Conservation (phyloP, 2,113 vertebrate genomes). For the Microtus pennsylvanicus region DNA sequence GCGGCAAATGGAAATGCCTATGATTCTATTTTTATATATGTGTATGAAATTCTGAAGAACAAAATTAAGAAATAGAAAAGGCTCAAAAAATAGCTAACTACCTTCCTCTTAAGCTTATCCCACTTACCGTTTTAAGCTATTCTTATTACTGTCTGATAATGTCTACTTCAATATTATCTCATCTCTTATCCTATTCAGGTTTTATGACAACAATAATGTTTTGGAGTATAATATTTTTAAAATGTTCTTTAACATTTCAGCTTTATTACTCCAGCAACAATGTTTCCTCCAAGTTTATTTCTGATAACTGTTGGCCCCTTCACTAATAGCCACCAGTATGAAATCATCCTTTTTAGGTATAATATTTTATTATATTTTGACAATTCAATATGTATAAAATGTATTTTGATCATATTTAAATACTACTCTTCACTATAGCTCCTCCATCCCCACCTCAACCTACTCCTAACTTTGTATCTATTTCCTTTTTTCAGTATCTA, state of each 20-base stretch:
- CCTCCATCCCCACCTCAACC: not conserved
- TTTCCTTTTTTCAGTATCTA: not conserved
- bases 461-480: not conserved
- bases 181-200: conserved; percentile 1
- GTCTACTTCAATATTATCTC: not conserved
- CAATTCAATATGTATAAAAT: not conserved
- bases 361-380: not conserved
- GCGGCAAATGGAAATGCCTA: not conserved
- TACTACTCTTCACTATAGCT: not conserved
- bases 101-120: not conserved
- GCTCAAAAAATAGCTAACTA: not conserved
- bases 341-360: not conserved
- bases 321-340: not conserved
- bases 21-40: not conserved
- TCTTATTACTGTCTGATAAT: not conserved
- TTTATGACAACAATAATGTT: conserved; percentile 45
- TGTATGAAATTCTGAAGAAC: not conserved
- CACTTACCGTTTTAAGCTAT: not conserved
- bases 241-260: conserved; percentile 31
- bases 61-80: not conserved
- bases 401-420: not conserved
- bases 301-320: not conserved
- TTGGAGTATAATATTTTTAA: conserved; percentile 20
- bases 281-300: not conserved
- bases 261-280: not conserved